Percentiles rank a stretch among this genome's conserved stretches.
phyloP scores from a whole-genome alignment of 2,797 vertebrate genomes.

The Hoplostethus mediterraneus region DNA sequence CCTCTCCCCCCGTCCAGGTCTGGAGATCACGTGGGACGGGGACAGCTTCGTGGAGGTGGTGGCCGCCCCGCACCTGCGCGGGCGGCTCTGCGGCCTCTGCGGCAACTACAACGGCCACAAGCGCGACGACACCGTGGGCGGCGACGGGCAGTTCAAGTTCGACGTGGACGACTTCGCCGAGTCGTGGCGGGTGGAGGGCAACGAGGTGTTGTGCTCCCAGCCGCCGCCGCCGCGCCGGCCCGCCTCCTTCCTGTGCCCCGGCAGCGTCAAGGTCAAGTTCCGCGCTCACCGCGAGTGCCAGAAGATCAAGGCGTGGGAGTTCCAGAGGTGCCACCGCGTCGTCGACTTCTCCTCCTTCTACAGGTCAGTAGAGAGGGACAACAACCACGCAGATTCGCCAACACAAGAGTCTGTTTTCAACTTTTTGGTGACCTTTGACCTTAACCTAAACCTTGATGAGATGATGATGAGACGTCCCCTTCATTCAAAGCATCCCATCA shows the following conservation, averaged over 20 bases:
- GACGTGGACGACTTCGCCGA: conserved; percentile 97
- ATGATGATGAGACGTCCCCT: too few species aligned
- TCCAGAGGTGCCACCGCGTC: conserved; percentile 93
- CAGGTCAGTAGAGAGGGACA: conserved; percentile 79
- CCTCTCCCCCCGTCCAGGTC: conserved; percentile 76
- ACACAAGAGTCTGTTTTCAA: too few species aligned
- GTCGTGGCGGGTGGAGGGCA: conserved; percentile 95
- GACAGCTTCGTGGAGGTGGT: conserved; percentile 99
- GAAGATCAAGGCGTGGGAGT: conserved; percentile 96
- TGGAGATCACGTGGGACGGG: conserved; percentile 99
- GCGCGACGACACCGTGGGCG: conserved; percentile 93
- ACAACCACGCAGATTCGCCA: not conserved
- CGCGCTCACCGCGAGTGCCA: conserved; percentile 96
- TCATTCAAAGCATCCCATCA: too few species aligned
- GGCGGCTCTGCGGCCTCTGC: conserved; percentile 95
- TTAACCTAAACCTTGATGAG: too few species aligned
- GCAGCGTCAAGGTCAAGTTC: conserved; percentile 92
- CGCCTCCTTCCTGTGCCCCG: conserved; percentile 90
- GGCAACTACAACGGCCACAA: conserved; percentile 99
- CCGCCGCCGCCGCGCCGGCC: conserved; percentile 84
- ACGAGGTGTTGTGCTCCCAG: conserved; percentile 92
- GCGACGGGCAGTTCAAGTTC: conserved; percentile 96
- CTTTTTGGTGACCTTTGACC: too few species aligned
- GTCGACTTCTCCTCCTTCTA: conserved; percentile 94
- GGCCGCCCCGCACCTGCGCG: conserved; percentile 92